These are phyloP conservation scores for Serripes groenlandicus DNA, from an alignment of 2,888 invertebrate species.

Conservation along the genomic window DNA sequence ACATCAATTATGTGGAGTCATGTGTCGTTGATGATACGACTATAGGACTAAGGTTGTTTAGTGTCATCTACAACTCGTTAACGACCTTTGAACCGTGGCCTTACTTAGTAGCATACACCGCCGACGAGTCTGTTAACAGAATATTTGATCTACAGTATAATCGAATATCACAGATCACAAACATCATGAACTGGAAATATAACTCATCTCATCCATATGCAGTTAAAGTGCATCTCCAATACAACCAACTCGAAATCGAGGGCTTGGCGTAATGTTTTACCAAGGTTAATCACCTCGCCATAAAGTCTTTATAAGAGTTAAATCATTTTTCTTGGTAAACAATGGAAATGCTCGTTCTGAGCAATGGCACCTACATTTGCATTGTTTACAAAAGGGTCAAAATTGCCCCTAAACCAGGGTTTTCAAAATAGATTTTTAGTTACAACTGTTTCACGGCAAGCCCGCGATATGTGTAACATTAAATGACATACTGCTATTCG, in stretches of 20 bases:
- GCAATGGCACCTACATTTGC: no score
- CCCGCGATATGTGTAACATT: not conserved
- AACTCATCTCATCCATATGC: constrained; percentile 59
- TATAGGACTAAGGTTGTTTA: constrained; percentile 31
- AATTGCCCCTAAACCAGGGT: no score
- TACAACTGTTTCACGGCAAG: no score
- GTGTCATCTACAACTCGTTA: constrained; percentile 57
- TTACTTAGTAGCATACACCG: constrained; percentile 44
- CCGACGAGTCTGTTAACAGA: constrained; percentile 25
- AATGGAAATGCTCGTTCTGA: no score
- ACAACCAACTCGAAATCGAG: constrained; percentile 48
- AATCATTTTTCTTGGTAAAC: no score
- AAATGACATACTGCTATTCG: constrained; percentile 26
- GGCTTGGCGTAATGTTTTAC: no score
- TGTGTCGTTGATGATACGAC: constrained; percentile 58
- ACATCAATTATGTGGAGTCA: constrained; percentile 62
- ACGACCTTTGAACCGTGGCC: constrained; percentile 70
- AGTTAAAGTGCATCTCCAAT: constrained; percentile 49
- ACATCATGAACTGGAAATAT: constrained; percentile 65
- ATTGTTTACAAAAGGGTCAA: no score
- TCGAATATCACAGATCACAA: constrained; percentile 51
- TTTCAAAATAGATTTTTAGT: no score
- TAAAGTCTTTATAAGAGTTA: no score
- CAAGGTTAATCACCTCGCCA: no score
- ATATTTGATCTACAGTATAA: constrained; percentile 62